Conservation (phyloP, 2,888 invertebrate genomes). For the Cephonodes hylas region DNA sequence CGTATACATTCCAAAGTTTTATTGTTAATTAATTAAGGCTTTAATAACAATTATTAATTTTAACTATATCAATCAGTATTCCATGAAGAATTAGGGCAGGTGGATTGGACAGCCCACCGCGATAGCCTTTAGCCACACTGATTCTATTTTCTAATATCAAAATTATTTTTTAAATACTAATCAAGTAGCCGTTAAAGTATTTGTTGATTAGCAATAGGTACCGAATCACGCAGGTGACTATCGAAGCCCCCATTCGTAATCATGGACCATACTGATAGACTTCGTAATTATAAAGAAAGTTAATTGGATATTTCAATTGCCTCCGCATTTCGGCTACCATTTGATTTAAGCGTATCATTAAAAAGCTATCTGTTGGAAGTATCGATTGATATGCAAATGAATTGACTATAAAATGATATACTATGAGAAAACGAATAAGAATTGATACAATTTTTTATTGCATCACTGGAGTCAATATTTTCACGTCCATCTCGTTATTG, state of each 20-base stretch:
- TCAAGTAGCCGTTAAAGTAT: conserved; percentile 13
- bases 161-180: conserved; percentile 11
- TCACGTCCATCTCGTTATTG: not conserved
- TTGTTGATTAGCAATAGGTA: conserved; percentile 8
- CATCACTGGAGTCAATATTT: not conserved
- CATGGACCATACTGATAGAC: conserved; percentile 10
- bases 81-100: not conserved
- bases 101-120: not conserved
- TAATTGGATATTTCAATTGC: conserved; percentile 17
- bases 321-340: conserved; percentile 16
- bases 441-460: not conserved
- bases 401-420: conserved; percentile 10
- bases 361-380: conserved; percentile 13
- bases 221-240: conserved; percentile 11
- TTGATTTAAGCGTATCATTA: conserved; percentile 11
- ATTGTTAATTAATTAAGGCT: no score
- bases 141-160: conserved; percentile 4
- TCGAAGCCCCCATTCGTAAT: conserved; percentile 12
- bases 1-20: no score
- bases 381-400: conserved; percentile 16
- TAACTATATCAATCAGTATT: not conserved
- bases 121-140: no score
- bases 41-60: not conserved
- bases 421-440: conserved; percentile 9
- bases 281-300: conserved; percentile 17